Evolutionary conservation across 2,888 invertebrate species (phyloP), one percentile per base, ranked within the genome.

Genomic region (Choreutis nemorana): DNA sequence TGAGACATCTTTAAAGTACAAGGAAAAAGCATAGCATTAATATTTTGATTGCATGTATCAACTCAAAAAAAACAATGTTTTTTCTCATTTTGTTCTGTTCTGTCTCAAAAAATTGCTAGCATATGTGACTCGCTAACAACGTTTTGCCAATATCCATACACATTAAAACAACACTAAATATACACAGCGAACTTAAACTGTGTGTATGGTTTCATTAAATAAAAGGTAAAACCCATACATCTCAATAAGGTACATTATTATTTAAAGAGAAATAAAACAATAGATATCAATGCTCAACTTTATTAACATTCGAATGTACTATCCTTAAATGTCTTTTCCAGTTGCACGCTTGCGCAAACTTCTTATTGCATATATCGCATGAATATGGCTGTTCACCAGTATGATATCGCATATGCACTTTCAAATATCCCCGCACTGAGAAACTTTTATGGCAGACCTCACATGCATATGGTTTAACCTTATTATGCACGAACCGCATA

Each of bases 401-500:
- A 8, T 38, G 38, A 2, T 27, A 25, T 7, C 30, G 27, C 6
- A 36, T 2, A 23, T 36, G 36, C 2, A 33, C 26, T n/a, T 36
- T 38, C 5, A 38, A 11, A 4, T 35, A 32, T 11, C 27, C 34
- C 3, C 29, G 18, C 4, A 25, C 20, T 1, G 36, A 28, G 14
- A 35, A 38, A 1, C 25, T 29, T 9, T 32, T 36, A 1, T 34
- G 36, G 11, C 38, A 38, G 3, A 34, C 11, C 23, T 38, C 35
- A 9, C 38, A 38, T 1, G 30, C 28, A n/a, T 26, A 36, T 1
- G 36, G 36, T 5, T 34, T 36, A 3, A n/a, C n/a, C n/a, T 35
- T 36, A 2, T 20, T 30, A 14, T 38, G 38, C 0, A 31, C 32
- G 4, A 58, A 44, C 10, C 13, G 5, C 21, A 38, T 29, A 23